Evolutionary conservation across 2,113 vertebrate genomes (phyloP), one percentile per base, ranked within the genome.

Genomic region (Acrocephalus arundinaceus): DNA sequence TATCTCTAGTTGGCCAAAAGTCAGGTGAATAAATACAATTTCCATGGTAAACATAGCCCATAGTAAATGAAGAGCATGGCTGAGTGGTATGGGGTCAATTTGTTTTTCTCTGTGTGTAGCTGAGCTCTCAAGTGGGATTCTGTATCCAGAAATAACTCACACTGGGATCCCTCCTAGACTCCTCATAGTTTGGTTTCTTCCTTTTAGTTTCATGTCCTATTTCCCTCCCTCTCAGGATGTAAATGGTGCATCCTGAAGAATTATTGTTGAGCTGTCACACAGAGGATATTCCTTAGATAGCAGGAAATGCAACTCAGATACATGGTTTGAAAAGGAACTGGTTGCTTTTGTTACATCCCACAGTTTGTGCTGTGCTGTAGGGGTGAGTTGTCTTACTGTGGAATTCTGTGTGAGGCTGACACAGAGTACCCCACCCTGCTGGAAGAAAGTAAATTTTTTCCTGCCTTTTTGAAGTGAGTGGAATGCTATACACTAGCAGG

Each of bases 1-100:
- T 59, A 77, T 62, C 35, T 92, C 49, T 86, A 77, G 67, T 2
- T 77, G 70, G 63, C 70, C 43, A 70, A 54, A 89, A 92, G 65
- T 91, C 76, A 90, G 77, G 65, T 95, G 73, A 87, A 93, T 91
- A 90, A 94, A 93, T 82, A 59, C 57, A 67, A 87, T 81, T 95
- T 93, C 81, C 61, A 35, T 61, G 49, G 72, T 76, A 95, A 96
- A 82, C 48, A 41, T 58, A 91, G 78, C 23, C 72, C 35, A 6
- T 35, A 61, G 72, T 75, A 87, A 92, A 51, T 92, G 70, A 79
- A 48, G 31, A 73, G 49, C 27, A 48, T 78, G 52, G 28, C 48
- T 75, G 48, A 49, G 41, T 49, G 49, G 41, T 82, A 91, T 71
- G 58, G 48, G 52, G 80, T 80, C 66, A 72, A 58, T 67, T 86